phyloP scores from a whole-genome alignment of 2,888 invertebrate genomes.

The Conomelus anceps region DNA sequence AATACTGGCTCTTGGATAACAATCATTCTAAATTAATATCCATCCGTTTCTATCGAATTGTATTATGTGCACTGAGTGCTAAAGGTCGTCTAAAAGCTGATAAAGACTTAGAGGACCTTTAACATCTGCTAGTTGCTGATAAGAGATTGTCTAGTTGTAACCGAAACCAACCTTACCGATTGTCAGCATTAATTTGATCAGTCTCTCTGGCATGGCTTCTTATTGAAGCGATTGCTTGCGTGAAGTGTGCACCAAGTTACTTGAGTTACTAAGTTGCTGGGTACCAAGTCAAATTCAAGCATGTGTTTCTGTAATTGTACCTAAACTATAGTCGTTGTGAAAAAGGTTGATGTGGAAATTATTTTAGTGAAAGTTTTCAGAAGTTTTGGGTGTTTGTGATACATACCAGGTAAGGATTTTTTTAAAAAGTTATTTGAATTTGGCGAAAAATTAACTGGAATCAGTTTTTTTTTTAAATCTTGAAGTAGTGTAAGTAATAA shows the following conservation, averaged over 20 bases:
- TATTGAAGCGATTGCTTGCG: background rate
- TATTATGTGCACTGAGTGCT: background rate
- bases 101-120: background rate
- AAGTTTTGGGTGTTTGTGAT: background rate
- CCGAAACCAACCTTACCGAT: background rate
- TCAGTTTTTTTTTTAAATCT: too few species aligned
- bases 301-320: background rate
- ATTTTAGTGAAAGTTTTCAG: background rate
- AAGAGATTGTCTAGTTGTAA: background rate
- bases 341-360: background rate
- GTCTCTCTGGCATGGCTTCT: background rate
- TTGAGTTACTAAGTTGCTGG: background rate
- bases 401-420: background rate
- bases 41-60: background rate
- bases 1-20: background rate
- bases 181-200: background rate
- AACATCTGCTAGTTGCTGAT: background rate
- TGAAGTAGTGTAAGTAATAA: too few species aligned
- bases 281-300: background rate
- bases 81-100: background rate
- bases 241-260: background rate
- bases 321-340: background rate
- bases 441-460: background rate
- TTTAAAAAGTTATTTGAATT: background rate
- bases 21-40: background rate